Conservation (phyloP, 2,113 vertebrate genomes). For the Gymnorhina tibicen region DNA sequence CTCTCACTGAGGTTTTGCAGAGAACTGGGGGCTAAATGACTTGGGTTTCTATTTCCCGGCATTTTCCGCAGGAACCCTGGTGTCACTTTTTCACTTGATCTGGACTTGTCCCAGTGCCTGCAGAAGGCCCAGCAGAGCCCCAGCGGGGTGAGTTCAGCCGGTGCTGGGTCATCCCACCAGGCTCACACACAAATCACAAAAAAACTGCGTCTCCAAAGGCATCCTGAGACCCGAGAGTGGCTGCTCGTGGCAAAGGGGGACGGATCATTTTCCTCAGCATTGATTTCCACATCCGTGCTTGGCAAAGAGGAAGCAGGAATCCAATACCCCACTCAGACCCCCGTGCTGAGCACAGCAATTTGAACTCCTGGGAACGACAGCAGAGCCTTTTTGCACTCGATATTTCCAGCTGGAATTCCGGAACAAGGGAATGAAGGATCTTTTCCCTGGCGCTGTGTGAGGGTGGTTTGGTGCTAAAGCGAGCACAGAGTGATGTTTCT, state of each 20-base stretch:
- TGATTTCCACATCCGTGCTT: background rate
- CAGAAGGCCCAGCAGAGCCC: background rate
- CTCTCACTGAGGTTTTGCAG: background rate
- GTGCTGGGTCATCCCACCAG: background rate
- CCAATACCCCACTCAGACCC: background rate
- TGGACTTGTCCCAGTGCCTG: background rate
- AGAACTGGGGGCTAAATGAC: background rate
- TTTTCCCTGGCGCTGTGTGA: background rate
- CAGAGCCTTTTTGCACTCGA: background rate
- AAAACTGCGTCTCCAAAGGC: background rate
- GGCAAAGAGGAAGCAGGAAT: background rate
- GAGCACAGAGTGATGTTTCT: background rate
- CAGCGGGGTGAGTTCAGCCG: background rate
- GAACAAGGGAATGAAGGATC: background rate
- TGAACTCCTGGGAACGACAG: background rate
- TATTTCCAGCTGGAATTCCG: background rate
- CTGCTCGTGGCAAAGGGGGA: background rate
- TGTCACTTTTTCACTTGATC: background rate
- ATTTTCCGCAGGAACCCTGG: background rate
- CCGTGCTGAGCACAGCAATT: background rate
- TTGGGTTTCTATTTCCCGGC: background rate
- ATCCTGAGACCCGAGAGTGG: background rate
- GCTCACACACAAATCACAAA: background rate
- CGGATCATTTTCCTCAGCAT: background rate
- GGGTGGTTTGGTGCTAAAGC: background rate